Evolutionary conservation across 2,888 invertebrate species (phyloP), one percentile per base, ranked within the genome.

Genomic region (Chesias legatella): DNA sequence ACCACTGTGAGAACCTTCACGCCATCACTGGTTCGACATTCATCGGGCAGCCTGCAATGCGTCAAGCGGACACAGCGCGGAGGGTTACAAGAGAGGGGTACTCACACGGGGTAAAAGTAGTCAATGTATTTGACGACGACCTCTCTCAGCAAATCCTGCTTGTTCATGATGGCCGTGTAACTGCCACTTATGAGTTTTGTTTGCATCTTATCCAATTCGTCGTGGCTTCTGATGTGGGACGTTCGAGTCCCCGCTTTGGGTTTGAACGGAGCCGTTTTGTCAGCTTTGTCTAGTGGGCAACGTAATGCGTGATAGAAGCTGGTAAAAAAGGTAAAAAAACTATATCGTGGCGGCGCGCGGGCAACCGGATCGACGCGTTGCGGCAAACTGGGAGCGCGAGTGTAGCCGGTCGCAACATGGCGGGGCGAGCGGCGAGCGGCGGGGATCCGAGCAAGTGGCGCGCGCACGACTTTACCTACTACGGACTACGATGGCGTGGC

Each of bases 101-200:
- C 92, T 92, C 75, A 92, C 92, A 91, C 90, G 63, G 92, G 92
- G 69, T 91, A 90, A 83, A 92, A 92, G 79, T 92, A 91, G 85
- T 92, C 92, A 66, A 92, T 91, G 80, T 92, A 92, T 77, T 92
- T 92, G 81, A 91, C 90, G 69, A 92, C 91, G 56, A 92, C 91
- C 79, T 92, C 92, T 64, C 92, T 85, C 53, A 92, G 89, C 58
- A 92, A 89, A 82, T 92, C 92, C 80, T 92, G 91, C 77, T 90
- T 90, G 79, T 88, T 90, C 85, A 91, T 90, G 75, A 90, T 90
- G 77, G 91, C 90, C 65, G 91, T 88, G 84, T 91, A 91, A 83
- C 90, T 90, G 63, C 90, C 88, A 78, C 89, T 89, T 84, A 91
- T 89, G 63, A 84, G 77, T 76, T 89, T 90, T 56, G 85, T 85